Evolutionary conservation across 2,888 invertebrate species (phyloP).

Genomic region (Aspidapion aeneum): DNA sequence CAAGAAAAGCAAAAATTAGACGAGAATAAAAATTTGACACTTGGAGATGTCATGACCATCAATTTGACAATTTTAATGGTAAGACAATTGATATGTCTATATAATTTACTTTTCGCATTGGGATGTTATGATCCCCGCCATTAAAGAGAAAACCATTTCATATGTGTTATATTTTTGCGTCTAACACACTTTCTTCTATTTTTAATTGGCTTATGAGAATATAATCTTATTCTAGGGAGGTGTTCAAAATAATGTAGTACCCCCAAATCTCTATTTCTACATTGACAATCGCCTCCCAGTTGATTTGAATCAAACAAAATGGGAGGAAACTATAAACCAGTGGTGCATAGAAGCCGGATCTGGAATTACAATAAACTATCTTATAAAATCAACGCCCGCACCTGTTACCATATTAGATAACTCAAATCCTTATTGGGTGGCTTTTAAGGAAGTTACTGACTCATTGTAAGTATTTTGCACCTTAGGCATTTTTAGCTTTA

Average conservation of each 20-base stretch:
- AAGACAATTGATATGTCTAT: too few relatives aligned
- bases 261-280: conserved; percentile 70
- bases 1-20: conserved; percentile 64
- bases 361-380: conserved; percentile 53
- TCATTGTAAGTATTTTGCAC: conserved; percentile 41
- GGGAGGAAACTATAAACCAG: conserved; percentile 50
- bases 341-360: conserved; percentile 58
- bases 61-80: conserved; percentile 77
- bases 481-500: too few relatives aligned
- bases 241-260: conserved; percentile 87
- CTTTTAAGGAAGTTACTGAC: conserved; percentile 53
- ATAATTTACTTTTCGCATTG: too few relatives aligned
- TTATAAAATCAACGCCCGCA: conserved; percentile 51
- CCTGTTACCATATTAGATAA: conserved; percentile 52
- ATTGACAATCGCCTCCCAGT: conserved; percentile 73
- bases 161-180: too few relatives aligned
- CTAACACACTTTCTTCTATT: too few relatives aligned
- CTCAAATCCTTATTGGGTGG: conserved; percentile 58
- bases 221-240: conserved; percentile 78
- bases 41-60: conserved; percentile 84
- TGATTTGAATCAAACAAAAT: conserved; percentile 57
- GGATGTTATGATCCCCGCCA: too few relatives aligned
- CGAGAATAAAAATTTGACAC: conserved; percentile 59
- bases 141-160: too few relatives aligned
- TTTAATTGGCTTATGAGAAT: too few relatives aligned